These are phyloP conservation scores for Gobiocypris rarus DNA, from an alignment of 2,113 vertebrate genomes.

Conservation along the genomic window DNA sequence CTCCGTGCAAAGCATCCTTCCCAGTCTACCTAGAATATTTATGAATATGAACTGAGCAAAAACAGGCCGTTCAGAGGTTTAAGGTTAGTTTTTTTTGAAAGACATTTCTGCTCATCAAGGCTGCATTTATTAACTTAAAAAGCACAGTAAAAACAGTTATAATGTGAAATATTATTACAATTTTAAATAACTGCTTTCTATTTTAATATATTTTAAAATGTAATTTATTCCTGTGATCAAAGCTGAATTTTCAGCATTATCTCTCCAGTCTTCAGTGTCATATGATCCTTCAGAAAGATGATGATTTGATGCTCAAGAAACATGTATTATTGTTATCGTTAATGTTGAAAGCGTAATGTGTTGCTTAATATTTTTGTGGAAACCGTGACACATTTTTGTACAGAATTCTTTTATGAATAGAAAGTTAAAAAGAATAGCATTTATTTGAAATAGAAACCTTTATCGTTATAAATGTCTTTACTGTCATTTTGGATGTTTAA, in stretches of 20 bases:
- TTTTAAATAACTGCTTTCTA: not conserved
- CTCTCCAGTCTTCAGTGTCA: not conserved
- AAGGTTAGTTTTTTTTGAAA: not conserved
- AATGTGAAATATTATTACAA: not conserved
- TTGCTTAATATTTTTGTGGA: too few relatives aligned
- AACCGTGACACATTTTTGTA: too few relatives aligned
- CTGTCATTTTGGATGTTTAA: too few relatives aligned
- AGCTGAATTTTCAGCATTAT: not conserved
- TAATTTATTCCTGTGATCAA: not conserved
- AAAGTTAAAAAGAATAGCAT: too few relatives aligned
- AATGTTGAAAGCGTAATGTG: too few relatives aligned
- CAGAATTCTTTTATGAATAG: too few relatives aligned
- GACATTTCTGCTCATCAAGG: not conserved
- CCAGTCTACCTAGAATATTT: not conserved
- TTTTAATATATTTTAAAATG: not conserved
- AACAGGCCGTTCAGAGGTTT: not conserved
- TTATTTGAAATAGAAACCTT: too few relatives aligned
- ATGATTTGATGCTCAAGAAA: not conserved
- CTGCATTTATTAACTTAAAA: not conserved
- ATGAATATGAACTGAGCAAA: not conserved
- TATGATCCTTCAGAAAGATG: not conserved
- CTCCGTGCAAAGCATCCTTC: not conserved
- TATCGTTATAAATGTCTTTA: too few relatives aligned
- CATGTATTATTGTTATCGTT: too few relatives aligned
- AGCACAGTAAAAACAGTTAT: not conserved